Conservation (phyloP, 2,888 invertebrate species). For the Watsonalla cultraria region DNA sequence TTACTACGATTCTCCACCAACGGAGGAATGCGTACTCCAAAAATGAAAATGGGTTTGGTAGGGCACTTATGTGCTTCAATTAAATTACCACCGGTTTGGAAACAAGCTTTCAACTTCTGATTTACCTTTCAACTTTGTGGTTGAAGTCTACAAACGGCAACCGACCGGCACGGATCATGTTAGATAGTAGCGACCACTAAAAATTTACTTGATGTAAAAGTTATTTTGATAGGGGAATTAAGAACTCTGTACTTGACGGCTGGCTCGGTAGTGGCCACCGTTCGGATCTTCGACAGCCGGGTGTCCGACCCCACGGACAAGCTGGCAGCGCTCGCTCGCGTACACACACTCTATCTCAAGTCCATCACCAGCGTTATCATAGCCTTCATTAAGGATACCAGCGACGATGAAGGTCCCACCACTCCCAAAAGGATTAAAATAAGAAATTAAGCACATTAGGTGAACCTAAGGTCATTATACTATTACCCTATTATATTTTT, state of each 20-base stretch:
- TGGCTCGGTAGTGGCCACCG: slow-evolving; percentile 34
- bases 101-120: too few relatives aligned
- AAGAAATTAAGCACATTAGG: neutral
- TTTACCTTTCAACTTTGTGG: too few relatives aligned
- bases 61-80: too few relatives aligned
- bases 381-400: slow-evolving; percentile 10
- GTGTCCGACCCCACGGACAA: slow-evolving; percentile 11
- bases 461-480: too few relatives aligned
- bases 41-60: too few relatives aligned
- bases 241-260: slow-evolving; percentile 44
- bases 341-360: slow-evolving; percentile 25
- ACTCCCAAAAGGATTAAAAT: neutral
- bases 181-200: too few relatives aligned
- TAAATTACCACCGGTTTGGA: too few relatives aligned
- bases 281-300: slow-evolving; percentile 9
- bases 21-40: too few relatives aligned
- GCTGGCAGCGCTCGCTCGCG: slow-evolving; percentile 26
- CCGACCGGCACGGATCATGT: too few relatives aligned
- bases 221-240: slow-evolving; percentile 10
- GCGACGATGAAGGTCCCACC: neutral
- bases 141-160: too few relatives aligned
- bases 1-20: too few relatives aligned
- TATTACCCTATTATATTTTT: neutral
- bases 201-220: neutral
- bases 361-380: slow-evolving; percentile 33